phyloP scores from a whole-genome alignment of 2,797 vertebrate genomes.

The Clamator glandarius region DNA sequence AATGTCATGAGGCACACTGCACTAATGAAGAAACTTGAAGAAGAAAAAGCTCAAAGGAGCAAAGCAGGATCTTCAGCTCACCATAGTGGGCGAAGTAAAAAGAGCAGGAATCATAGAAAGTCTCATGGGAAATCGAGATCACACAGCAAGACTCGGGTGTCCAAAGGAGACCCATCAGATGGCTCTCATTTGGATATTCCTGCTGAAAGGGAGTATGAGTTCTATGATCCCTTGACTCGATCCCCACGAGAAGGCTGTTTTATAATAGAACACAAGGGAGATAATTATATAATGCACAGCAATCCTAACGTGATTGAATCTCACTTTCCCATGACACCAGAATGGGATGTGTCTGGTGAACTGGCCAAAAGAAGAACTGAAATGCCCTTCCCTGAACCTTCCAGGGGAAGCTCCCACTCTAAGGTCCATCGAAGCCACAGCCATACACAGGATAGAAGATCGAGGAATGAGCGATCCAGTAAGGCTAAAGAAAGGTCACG shows the following conservation, averaged over 20 bases:
- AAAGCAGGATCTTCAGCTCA: constrained; percentile 93
- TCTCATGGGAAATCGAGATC: constrained; percentile 93
- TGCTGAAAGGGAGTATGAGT: constrained; percentile 89
- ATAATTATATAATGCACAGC: constrained; percentile 93
- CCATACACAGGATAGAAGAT: constrained; percentile 97
- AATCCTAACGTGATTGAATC: constrained; percentile 93
- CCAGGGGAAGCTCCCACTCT: constrained; percentile 93
- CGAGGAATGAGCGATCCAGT: constrained; percentile 90
- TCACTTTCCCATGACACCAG: constrained; percentile 94
- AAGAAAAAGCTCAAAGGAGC: constrained; percentile 94
- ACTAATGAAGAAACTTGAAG: constrained; percentile 97
- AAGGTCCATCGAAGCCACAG: constrained; percentile 99
- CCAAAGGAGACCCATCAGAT: constrained; percentile 91
- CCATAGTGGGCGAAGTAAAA: constrained; percentile 92
- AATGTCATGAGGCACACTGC: constrained; percentile 97
- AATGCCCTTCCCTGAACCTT: constrained; percentile 98
- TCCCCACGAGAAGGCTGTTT: constrained; percentile 92
- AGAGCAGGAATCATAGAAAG: constrained; percentile 92
- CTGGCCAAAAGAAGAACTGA: constrained; percentile 96
- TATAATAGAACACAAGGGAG: constrained; percentile 90
- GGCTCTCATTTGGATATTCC: constrained; percentile 88
- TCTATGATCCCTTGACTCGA: constrained; percentile 91
- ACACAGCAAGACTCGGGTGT: constrained; percentile 93
- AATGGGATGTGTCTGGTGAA: constrained; percentile 98
- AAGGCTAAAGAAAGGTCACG: constrained; percentile 98